phyloP scores from a whole-genome alignment of 2,797 vertebrate species.

The Smutsia gigantea region DNA sequence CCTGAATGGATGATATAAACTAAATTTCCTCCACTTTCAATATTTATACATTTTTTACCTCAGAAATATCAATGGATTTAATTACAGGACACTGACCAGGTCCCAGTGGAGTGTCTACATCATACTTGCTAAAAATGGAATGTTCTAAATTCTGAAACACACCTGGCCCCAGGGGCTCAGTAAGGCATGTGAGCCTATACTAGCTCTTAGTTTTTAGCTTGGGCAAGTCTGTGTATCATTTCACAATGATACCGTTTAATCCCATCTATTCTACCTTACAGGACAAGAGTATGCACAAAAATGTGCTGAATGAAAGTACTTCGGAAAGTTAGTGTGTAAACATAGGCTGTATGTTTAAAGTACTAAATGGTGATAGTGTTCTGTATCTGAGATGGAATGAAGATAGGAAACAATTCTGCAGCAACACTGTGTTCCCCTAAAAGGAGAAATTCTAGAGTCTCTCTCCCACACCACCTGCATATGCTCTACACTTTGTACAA shows the following conservation, averaged over 20 bases:
- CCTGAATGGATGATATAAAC: background rate
- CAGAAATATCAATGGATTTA: background rate
- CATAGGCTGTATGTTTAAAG: background rate
- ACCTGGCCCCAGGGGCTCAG: background rate
- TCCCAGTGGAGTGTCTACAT: background rate
- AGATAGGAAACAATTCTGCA: background rate
- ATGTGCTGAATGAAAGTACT: background rate
- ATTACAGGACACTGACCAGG: background rate
- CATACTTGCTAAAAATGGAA: background rate
- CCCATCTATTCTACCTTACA: background rate
- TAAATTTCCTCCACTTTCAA: background rate
- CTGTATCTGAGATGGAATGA: background rate
- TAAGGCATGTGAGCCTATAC: background rate
- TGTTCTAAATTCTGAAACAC: background rate
- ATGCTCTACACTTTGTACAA: background rate
- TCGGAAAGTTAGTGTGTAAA: background rate
- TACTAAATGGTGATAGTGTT: background rate
- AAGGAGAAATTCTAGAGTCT: background rate
- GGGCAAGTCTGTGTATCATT: background rate
- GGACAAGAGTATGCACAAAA: too few relatives aligned
- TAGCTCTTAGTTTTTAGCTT: background rate
- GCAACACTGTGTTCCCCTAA: background rate
- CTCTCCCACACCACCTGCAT: too few relatives aligned
- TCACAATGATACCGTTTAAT: background rate
- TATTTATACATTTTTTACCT: background rate